Evolutionary conservation across 2,888 invertebrate species (phyloP).

Genomic region (Hypolimnas misippus): DNA sequence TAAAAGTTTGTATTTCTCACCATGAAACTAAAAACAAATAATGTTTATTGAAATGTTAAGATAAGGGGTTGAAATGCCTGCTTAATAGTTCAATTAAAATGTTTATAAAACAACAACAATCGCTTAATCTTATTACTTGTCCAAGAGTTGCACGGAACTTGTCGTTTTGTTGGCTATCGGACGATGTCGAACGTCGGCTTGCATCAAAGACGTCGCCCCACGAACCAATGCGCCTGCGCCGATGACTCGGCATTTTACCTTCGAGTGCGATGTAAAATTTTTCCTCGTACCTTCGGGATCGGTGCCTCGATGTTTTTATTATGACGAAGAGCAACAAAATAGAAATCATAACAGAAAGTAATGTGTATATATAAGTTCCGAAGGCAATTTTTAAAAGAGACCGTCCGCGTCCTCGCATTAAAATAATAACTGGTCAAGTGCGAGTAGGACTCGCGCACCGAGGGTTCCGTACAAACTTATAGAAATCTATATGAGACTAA

Average conservation of each 20-base stretch:
- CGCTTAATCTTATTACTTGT: constrained; percentile 53
- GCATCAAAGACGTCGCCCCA: constrained; percentile 73
- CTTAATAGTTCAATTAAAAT: no score
- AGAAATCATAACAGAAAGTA: constrained; percentile 41
- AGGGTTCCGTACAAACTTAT: no score
- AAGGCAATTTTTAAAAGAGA: background rate
- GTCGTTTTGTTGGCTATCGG: constrained; percentile 81
- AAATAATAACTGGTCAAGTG: no score
- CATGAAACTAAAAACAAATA: no score
- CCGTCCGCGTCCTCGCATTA: no score
- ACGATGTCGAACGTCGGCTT: constrained; percentile 78
- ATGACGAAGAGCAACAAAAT: constrained; percentile 37
- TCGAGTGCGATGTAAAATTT: constrained; percentile 56
- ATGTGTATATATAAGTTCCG: constrained; percentile 28
- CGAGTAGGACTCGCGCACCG: no score
- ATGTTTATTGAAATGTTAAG: no score
- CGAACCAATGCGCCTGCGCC: constrained; percentile 71
- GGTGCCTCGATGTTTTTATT: constrained; percentile 39
- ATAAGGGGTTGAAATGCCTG: no score
- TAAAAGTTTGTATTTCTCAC: no score
- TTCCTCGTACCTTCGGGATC: constrained; percentile 56
- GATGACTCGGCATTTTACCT: constrained; percentile 74
- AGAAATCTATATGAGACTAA: no score
- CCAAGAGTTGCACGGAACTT: constrained; percentile 50
- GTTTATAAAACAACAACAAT: constrained; percentile 5